phyloP scores from a whole-genome alignment of 2,888 invertebrate species.

The Lasius fuliginosus region DNA sequence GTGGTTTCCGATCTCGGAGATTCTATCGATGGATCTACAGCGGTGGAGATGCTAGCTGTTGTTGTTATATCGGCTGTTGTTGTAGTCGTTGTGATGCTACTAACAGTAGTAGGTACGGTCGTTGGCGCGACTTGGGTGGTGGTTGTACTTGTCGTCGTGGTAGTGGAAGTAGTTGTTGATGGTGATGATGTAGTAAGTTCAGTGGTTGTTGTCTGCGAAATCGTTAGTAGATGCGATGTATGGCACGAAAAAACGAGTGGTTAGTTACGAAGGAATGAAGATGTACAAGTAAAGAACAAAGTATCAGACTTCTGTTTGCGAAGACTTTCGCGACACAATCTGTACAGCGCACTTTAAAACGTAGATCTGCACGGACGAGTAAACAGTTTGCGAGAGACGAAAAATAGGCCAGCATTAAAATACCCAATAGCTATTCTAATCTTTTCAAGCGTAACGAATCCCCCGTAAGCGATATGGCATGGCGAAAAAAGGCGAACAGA shows the following conservation, averaged over 20 bases:
- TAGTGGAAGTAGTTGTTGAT: slow-evolving; percentile 71
- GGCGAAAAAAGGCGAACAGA: slow-evolving; percentile 67
- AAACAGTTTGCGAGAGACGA: slow-evolving; percentile 46
- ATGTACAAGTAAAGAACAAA: slow-evolving; percentile 57
- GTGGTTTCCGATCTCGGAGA: slow-evolving; percentile 70
- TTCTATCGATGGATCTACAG: slow-evolving; percentile 68
- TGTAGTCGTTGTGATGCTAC: slow-evolving; percentile 63
- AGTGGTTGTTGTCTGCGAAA: slow-evolving; percentile 84
- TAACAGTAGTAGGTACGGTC: slow-evolving; percentile 79
- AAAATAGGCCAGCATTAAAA: slow-evolving; percentile 60
- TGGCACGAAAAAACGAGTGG: slow-evolving; percentile 80
- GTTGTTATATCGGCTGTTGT: slow-evolving; percentile 61
- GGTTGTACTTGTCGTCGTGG: slow-evolving; percentile 66
- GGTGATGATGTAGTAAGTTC: slow-evolving; percentile 76
- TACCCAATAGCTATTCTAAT: slow-evolving; percentile 71
- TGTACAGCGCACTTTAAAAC: slow-evolving; percentile 38
- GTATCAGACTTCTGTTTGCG: slow-evolving; percentile 64
- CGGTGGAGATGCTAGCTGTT: slow-evolving; percentile 57
- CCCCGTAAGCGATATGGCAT: slow-evolving; percentile 69
- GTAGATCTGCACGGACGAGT: slow-evolving; percentile 17
- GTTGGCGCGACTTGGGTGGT: slow-evolving; percentile 74
- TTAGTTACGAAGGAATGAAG: slow-evolving; percentile 80
- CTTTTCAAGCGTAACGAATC: slow-evolving; percentile 68
- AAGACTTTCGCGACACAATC: slow-evolving; percentile 38
- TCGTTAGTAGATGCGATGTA: slow-evolving; percentile 86